These are phyloP conservation scores for Tipula lateralis DNA, from an alignment of 2,888 invertebrate species.

Conservation along the genomic window DNA sequence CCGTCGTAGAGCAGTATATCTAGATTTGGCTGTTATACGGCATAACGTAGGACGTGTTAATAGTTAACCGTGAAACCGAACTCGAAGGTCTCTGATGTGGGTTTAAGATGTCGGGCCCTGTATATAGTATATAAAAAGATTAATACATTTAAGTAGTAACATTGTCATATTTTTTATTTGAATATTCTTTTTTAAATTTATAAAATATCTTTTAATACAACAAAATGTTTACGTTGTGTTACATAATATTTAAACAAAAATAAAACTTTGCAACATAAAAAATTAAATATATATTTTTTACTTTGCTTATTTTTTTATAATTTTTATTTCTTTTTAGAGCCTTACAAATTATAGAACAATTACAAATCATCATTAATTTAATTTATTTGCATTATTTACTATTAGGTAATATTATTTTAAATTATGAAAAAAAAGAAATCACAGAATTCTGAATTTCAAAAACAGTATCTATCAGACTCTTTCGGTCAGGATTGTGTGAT, in stretches of 20 bases:
- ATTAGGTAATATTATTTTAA: not conserved
- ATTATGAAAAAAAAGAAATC: constrained; percentile 25
- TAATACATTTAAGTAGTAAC: not conserved
- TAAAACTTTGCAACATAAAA: not conserved
- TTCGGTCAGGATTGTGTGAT: not conserved
- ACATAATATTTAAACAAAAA: not conserved
- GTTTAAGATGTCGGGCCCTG: too few relatives aligned
- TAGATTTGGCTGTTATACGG: too few relatives aligned
- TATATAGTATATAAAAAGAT: not conserved
- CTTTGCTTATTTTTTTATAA: not conserved
- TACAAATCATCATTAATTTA: not conserved
- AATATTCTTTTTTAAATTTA: not conserved
- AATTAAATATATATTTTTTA: not conserved
- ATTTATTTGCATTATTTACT: not conserved
- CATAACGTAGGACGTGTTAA: too few relatives aligned
- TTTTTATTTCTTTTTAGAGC: not conserved
- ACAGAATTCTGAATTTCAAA: constrained; percentile 28
- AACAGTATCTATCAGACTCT: constrained; percentile 20
- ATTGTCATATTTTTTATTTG: not conserved
- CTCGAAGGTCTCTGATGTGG: too few relatives aligned
- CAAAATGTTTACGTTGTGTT: not conserved
- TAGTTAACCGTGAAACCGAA: too few relatives aligned
- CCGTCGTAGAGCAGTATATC: too few relatives aligned
- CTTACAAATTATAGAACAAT: not conserved
- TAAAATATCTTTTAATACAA: not conserved